Conservation (phyloP, 2,797 vertebrate species). For the Sandelia bainsii region DNA sequence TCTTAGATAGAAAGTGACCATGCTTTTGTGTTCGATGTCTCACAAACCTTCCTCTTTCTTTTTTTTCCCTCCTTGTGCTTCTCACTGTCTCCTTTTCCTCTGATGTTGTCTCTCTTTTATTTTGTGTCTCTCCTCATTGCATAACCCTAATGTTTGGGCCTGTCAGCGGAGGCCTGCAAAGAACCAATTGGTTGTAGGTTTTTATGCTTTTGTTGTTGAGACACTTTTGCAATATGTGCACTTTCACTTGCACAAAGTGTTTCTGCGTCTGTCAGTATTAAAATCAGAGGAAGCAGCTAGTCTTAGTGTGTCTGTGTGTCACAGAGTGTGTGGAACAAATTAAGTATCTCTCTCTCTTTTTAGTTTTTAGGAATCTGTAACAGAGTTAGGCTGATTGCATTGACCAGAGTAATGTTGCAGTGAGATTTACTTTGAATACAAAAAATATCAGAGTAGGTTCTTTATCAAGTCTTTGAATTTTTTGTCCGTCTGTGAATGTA, state of each 20-base stretch:
- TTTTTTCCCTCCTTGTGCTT: neutral
- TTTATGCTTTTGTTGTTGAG: conserved; percentile 54
- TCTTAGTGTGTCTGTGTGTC: conserved; percentile 8
- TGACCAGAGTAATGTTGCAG: conserved; percentile 14
- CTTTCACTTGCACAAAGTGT: conserved; percentile 46
- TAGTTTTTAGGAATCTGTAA: neutral
- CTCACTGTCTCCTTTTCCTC: neutral
- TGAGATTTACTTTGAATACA: conserved; percentile 26
- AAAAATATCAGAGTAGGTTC: conserved; percentile 4
- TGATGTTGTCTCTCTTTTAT: neutral
- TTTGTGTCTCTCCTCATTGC: conserved; percentile 26
- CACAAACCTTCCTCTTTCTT: neutral
- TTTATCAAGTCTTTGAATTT: neutral
- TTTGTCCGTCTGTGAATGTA: neutral
- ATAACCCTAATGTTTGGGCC: conserved; percentile 41
- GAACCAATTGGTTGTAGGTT: conserved; percentile 73
- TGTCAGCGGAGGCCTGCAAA: conserved; percentile 61
- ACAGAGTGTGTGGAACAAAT: conserved; percentile 3
- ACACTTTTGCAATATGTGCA: conserved; percentile 59
- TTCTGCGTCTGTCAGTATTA: conserved; percentile 56
- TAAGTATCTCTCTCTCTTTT: conserved; percentile 7
- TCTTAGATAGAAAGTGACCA: neutral
- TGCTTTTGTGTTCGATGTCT: neutral
- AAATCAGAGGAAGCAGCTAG: conserved; percentile 34
- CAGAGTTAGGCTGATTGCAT: conserved; percentile 25